phyloP scores from a whole-genome alignment of 2,113 vertebrate genomes.

The Scomber scombrus region DNA sequence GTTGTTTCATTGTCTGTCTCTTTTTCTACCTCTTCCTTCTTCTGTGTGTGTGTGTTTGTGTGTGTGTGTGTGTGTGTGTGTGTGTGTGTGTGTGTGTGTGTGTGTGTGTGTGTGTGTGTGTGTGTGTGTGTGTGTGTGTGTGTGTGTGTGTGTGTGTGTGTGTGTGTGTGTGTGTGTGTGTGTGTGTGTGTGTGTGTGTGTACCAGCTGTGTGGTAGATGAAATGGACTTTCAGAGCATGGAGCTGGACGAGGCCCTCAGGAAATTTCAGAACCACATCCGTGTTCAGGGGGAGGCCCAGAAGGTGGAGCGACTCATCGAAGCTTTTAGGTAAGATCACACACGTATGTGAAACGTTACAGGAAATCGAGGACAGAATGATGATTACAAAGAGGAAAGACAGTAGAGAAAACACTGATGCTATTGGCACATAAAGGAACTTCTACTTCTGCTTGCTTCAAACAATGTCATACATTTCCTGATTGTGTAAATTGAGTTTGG shows the following conservation, averaged over 20 bases:
- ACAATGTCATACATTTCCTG: constrained; percentile 36
- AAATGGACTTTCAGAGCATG: constrained; percentile 98
- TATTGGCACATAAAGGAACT: constrained; percentile 39
- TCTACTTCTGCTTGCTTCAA: constrained; percentile 56
- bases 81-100: constrained; percentile 1
- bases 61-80: neutral
- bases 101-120: neutral
- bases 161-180: neutral
- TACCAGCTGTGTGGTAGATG: constrained; percentile 95
- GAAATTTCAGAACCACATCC: constrained; percentile 98
- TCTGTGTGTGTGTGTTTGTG: constrained; percentile 5
- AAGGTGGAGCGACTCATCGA: constrained; percentile 98
- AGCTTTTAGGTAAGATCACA: constrained; percentile 90
- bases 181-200: neutral
- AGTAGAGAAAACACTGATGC: neutral
- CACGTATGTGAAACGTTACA: neutral
- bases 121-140: no score
- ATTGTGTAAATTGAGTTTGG: neutral
- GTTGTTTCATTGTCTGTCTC: no score
- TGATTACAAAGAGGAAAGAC: neutral
- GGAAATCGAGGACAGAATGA: neutral
- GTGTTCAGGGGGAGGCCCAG: constrained; percentile 97
- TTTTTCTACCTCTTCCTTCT: neutral
- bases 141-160: constrained; percentile 1
- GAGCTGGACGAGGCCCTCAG: constrained; percentile 98